Percentiles rank a stretch among this genome's conserved stretches.
phyloP scores from a whole-genome alignment of 1,140 invertebrate genomes.

The Drosophila murphyi region DNA sequence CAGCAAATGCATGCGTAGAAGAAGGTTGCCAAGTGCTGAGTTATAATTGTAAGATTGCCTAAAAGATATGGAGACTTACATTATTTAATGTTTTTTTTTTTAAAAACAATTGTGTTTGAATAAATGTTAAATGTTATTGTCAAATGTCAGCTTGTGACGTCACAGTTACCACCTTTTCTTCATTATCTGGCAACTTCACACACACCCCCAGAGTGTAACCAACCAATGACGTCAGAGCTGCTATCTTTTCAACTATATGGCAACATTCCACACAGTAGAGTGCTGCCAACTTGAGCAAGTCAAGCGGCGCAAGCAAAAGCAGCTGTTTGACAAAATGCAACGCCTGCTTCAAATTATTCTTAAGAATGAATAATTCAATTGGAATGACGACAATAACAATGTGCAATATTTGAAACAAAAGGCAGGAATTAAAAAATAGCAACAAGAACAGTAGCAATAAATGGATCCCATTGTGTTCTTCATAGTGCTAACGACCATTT shows the following conservation, averaged over 20 bases:
- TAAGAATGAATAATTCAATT: slow-evolving; percentile 23
- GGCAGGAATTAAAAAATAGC: slow-evolving; percentile 13
- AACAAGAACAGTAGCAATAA: slow-evolving; percentile 7
- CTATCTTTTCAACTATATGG: background rate
- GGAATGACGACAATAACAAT: slow-evolving; percentile 43
- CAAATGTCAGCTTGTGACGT: too few species aligned
- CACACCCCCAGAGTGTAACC: background rate
- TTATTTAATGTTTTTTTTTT: too few species aligned
- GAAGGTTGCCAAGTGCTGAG: background rate
- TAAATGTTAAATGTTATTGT: too few species aligned
- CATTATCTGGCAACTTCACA: too few species aligned
- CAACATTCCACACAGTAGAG: background rate
- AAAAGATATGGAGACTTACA: too few species aligned
- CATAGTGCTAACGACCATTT: slow-evolving; percentile 84
- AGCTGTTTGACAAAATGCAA: slow-evolving; percentile 17
- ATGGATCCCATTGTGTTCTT: slow-evolving; percentile 82
- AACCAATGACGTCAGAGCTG: background rate
- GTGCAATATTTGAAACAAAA: slow-evolving; percentile 17
- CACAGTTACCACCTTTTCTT: too few species aligned
- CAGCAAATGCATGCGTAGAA: background rate
- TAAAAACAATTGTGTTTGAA: too few species aligned
- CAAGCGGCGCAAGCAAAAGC: slow-evolving; percentile 5
- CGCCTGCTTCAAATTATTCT: background rate
- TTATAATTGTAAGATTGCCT: background rate
- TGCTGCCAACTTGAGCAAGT: background rate